Evolutionary conservation across 2,888 invertebrate species (phyloP), one percentile per base, ranked within the genome.

Genomic region (Tenthredo mesomela): DNA sequence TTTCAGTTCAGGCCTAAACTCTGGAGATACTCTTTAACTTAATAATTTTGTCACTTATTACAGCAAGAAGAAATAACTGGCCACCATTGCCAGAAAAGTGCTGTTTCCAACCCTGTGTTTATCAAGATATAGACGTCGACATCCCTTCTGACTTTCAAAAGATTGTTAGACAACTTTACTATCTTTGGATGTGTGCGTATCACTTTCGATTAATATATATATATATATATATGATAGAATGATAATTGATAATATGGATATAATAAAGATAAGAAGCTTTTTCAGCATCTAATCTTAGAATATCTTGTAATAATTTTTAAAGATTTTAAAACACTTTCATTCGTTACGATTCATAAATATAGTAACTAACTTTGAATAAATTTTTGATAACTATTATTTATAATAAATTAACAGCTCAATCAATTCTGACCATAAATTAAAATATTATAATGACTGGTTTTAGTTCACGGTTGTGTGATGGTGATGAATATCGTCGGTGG

Each of bases 41-140:
- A 73, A 73, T n/a, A 43, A 43, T 40, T 73, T 37, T 43, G 2
- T 73, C 6, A 1, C 43, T 0, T 77, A 87, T 93, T 93, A 84
- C 91, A 95, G 95, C 94, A 85, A 94, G 98, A 88, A 95, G 97
- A 89, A 99, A 99, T 93, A 99, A 99, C 94, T 99, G 99, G 99
- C 99, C 99, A 1, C 99, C 99, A 0, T 93, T 99, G 87, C 99
- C 99, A 0, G 96, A 97, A 84, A 97, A 97, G 91, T 98, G 97
- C 90, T 98, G 98, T 86, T 95, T 99, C 86, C 98, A 99, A 92
- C 99, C 99, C 0, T 99, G 99, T 93, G 99, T 99, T 94, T 99
- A 99, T 94, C 99, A 99, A 95, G 99, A 99, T 93, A 99, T 99
- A 90, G 98, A 98, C 93, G 97, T 99, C 75, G 99, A 99, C 93